Conservation (phyloP, 2,888 invertebrate species). For the Plebejus argus region DNA sequence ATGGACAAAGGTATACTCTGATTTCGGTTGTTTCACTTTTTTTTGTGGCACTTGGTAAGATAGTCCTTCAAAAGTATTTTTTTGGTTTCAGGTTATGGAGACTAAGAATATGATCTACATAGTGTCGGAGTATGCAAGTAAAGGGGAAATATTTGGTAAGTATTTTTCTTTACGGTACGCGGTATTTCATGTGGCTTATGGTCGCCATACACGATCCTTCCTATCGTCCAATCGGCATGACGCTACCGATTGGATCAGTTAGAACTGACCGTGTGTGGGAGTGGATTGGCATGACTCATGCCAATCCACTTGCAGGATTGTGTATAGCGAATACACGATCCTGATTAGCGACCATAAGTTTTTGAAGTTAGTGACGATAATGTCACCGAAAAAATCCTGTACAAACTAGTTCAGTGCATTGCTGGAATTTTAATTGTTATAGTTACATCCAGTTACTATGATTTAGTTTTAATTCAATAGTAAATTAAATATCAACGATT, state of each 20-base stretch:
- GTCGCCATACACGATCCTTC: too few relatives aligned
- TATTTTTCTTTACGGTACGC: conserved; percentile 35
- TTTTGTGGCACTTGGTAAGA: too few relatives aligned
- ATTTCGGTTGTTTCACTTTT: too few relatives aligned
- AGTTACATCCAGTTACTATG: not conserved
- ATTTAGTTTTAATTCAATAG: conserved; percentile 6
- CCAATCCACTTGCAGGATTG: too few relatives aligned
- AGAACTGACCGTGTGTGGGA: too few relatives aligned
- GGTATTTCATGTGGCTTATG: not conserved
- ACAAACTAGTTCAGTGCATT: not conserved
- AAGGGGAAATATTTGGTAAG: conserved; percentile 99
- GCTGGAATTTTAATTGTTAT: not conserved
- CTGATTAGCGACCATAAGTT: too few relatives aligned
- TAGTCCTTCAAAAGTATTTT: conserved; percentile 24
- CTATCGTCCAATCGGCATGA: too few relatives aligned
- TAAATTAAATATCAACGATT: not conserved
- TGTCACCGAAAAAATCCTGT: not conserved
- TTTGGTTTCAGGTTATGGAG: conserved; percentile 94
- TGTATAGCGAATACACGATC: too few relatives aligned
- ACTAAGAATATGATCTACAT: conserved; percentile 99
- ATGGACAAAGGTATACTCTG: too few relatives aligned
- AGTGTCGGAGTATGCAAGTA: conserved; percentile 98
- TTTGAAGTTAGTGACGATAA: not conserved
- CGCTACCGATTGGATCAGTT: too few relatives aligned
- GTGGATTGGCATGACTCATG: too few relatives aligned